Evolutionary conservation across 2,888 invertebrate genomes (phyloP).

Genomic region (Xestobium rufovillosum): DNA sequence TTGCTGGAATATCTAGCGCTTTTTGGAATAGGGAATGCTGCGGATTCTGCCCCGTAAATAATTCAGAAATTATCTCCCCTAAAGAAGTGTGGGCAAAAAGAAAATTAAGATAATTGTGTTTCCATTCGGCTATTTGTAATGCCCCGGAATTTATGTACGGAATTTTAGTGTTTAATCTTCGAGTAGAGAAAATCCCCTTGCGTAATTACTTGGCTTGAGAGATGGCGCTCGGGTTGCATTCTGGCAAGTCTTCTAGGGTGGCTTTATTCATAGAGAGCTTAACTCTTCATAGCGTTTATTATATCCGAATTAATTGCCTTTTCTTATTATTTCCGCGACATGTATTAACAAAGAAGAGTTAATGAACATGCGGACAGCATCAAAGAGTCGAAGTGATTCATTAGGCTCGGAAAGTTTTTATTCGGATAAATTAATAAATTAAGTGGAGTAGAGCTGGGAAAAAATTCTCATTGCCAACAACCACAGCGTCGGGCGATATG

Average conservation of each 20-base stretch:
- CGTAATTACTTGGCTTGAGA: constrained; percentile 41
- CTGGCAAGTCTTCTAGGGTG: constrained; percentile 24
- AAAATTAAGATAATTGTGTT: constrained; percentile 43
- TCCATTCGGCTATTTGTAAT: constrained; percentile 41
- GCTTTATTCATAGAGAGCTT: constrained; percentile 1
- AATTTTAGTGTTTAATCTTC: constrained; percentile 42
- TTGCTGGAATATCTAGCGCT: no score
- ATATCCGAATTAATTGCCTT: background rate
- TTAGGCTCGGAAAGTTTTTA: no score
- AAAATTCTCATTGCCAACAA: no score
- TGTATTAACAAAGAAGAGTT: no score
- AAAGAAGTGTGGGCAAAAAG: constrained; percentile 32
- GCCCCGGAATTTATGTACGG: constrained; percentile 39
- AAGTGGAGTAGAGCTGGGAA: no score
- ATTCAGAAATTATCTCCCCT: constrained; percentile 35
- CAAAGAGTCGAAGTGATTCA: no score
- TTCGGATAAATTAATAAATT: no score
- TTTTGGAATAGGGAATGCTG: no score
- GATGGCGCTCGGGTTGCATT: constrained; percentile 36
- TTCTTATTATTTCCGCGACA: no score
- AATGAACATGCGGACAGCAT: no score
- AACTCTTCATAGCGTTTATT: background rate
- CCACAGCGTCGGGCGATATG: no score
- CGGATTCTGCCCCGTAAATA: no score
- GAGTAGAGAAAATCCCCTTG: constrained; percentile 39